These are phyloP conservation scores for Tethea ocularis DNA, from an alignment of 2,888 invertebrate genomes.

Conservation along the genomic window DNA sequence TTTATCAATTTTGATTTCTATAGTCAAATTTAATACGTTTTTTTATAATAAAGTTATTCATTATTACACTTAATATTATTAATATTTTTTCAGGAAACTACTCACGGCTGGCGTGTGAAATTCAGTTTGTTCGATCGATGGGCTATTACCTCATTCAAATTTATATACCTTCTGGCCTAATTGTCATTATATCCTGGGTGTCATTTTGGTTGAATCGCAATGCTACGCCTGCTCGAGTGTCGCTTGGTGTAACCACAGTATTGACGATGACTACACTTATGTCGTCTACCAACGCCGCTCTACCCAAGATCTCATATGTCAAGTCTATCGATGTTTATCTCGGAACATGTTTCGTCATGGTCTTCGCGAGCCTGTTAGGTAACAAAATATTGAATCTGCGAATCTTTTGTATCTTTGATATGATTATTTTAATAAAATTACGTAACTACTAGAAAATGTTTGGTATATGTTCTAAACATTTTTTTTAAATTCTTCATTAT, in stretches of 20 bases:
- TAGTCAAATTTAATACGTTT: no score
- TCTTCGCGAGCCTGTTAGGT: conserved; percentile 98
- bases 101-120: conserved; percentile 97
- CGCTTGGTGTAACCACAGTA: conserved; percentile 97
- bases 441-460: no score
- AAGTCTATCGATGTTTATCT: conserved; percentile 98
- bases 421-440: background rate
- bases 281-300: conserved; percentile 97
- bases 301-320: conserved; percentile 99
- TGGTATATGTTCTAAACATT: no score
- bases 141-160: conserved; percentile 99
- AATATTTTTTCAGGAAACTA: conserved; percentile 90
- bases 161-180: conserved; percentile 98
- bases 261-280: conserved; percentile 99
- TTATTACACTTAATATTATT: no score
- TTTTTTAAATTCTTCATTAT: no score
- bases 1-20: no score
- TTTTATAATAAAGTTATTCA: no score
- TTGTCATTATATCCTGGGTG: conserved; percentile 98
- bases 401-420: background rate
- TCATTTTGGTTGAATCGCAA: conserved; percentile 98
- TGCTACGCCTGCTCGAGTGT: conserved; percentile 96
- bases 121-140: conserved; percentile 98
- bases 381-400: conserved; percentile 50
- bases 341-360: conserved; percentile 99